phyloP scores from a whole-genome alignment of 2,113 vertebrate species.

The Sclerurus mexicanus region DNA sequence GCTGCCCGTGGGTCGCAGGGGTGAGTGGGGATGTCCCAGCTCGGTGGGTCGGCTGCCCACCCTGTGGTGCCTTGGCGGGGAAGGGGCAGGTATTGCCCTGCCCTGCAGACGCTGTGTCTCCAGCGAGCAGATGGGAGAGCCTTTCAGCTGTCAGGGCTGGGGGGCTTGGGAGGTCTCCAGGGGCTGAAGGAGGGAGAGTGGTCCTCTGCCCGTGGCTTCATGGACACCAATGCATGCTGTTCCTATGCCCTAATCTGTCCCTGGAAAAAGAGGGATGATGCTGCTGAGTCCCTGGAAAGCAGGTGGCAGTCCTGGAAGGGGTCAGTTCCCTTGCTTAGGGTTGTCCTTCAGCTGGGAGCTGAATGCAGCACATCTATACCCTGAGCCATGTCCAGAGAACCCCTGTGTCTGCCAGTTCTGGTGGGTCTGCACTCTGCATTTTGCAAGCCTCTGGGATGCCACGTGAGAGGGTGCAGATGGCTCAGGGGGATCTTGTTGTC shows the following conservation, averaged over 20 bases:
- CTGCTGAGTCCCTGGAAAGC: background rate
- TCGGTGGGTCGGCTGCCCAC: background rate
- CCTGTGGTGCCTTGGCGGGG: background rate
- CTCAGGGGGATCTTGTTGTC: background rate
- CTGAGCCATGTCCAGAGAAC: background rate
- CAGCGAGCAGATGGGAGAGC: slow-evolving; percentile 24
- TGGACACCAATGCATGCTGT: accelerated
- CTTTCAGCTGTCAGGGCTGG: background rate
- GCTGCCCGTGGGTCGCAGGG: background rate
- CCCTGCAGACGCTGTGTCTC: background rate
- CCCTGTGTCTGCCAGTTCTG: background rate
- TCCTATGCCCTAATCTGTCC: background rate
- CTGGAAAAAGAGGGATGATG: background rate
- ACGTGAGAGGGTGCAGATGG: background rate
- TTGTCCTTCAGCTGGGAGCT: background rate
- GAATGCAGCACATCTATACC: accelerated
- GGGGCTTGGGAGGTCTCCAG: background rate
- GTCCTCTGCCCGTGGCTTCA: background rate
- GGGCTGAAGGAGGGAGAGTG: background rate
- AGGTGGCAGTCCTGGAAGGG: background rate
- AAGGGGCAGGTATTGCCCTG: background rate
- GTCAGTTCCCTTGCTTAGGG: background rate
- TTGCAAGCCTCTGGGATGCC: background rate
- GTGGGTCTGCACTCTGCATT: accelerated
- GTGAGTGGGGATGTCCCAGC: background rate